Percentiles rank a stretch among this genome's conserved stretches.
phyloP scores from a whole-genome alignment of 1,140 invertebrate species.

The Cylas formicarius region DNA sequence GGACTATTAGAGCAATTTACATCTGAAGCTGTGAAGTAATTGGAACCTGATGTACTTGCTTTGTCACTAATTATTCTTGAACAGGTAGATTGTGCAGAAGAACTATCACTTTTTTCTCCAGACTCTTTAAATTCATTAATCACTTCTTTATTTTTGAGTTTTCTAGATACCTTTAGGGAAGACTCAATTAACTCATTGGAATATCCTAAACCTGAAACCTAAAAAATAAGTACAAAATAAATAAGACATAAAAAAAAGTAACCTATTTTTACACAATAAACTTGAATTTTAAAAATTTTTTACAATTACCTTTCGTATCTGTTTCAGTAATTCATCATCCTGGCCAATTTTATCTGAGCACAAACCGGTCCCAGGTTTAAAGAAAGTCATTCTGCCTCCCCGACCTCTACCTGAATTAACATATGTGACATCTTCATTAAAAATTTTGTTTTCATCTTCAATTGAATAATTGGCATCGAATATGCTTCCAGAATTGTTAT shows the following conservation, averaged over 20 bases:
- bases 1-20: no score
- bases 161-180: not conserved
- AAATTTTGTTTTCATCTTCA: not conserved
- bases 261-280: not conserved
- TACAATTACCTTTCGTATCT: not conserved
- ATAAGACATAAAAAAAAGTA: not conserved
- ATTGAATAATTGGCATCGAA: constrained; percentile 5
- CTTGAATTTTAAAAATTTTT: not conserved
- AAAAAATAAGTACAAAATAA: not conserved
- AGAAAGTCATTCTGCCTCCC: constrained; percentile 3
- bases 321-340: not conserved
- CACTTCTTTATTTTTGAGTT: no score
- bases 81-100: no score
- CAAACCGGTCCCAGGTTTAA: not conserved
- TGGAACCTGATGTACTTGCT: no score
- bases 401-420: constrained; percentile 6
- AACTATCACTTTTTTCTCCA: no score
- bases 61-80: no score
- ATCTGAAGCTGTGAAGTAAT: no score
- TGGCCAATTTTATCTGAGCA: not conserved
- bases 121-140: no score
- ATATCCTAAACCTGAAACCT: constrained; percentile 3
- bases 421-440: constrained; percentile 1
- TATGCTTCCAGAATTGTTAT: constrained; percentile 6
- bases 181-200: constrained; percentile 1